Evolutionary conservation across 2,888 invertebrate species (phyloP).

Genomic region (Lydus trimaculatus): DNA sequence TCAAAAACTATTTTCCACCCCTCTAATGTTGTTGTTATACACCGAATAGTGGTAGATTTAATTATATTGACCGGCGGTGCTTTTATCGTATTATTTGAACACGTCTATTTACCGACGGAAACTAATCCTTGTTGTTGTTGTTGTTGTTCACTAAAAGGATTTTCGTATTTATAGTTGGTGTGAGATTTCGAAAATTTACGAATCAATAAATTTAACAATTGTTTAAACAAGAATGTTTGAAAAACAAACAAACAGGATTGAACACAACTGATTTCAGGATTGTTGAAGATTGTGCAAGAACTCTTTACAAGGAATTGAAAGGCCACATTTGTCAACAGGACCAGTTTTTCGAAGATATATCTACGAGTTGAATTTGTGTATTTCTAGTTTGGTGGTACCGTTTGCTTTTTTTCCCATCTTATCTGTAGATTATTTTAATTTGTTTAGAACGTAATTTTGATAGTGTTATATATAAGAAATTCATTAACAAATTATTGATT

Average conservation of each 20-base stretch:
- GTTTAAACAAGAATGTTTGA: not conserved
- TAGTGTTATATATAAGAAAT: too few species aligned
- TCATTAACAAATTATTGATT: not conserved
- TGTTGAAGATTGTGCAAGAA: not conserved
- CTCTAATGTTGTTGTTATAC: too few species aligned
- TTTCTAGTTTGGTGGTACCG: too few species aligned
- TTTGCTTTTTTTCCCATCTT: too few species aligned
- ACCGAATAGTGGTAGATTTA: not conserved
- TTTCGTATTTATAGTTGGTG: not conserved
- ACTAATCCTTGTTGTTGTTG: not conserved
- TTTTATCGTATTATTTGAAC: not conserved
- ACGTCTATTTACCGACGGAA: not conserved
- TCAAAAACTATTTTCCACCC: too few species aligned
- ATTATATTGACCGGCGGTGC: not conserved
- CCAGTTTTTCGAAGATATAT: not conserved
- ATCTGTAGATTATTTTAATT: too few species aligned
- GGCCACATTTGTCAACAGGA: not conserved
- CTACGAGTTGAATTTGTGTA: too few species aligned
- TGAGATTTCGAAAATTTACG: not conserved
- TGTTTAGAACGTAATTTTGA: too few species aligned
- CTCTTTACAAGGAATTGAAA: not conserved
- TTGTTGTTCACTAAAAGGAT: not conserved
- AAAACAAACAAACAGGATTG: not conserved
- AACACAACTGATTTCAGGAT: not conserved
- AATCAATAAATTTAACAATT: not conserved